Evolutionary conservation across 2,113 vertebrate species (phyloP).

Genomic region (Pica pica): DNA sequence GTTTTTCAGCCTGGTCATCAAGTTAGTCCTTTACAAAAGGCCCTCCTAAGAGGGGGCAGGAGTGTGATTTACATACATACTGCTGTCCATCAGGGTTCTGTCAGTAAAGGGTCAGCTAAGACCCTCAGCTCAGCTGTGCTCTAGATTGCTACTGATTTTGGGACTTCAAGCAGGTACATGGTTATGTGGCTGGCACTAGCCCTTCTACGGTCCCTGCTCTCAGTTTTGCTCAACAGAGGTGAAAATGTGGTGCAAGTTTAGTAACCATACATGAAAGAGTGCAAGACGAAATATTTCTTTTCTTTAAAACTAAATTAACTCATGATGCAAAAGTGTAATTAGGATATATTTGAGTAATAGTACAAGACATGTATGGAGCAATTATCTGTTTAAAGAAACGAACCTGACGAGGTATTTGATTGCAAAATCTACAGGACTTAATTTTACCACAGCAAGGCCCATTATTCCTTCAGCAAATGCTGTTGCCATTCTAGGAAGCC

Average conservation of each 20-base stretch:
- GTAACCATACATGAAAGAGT: neutral
- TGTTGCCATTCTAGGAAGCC: neutral
- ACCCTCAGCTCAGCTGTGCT: neutral
- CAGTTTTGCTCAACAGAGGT: neutral
- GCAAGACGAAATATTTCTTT: accelerated
- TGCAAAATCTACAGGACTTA: neutral
- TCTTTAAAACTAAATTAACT: neutral
- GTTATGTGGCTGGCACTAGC: neutral
- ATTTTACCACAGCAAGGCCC: neutral
- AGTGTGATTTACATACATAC: neutral
- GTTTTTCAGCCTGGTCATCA: neutral
- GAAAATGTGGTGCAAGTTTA: neutral
- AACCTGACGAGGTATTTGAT: neutral
- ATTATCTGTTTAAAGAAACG: neutral
- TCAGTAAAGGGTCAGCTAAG: neutral
- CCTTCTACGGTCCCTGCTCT: neutral
- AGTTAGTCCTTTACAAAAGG: neutral
- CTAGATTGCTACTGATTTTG: neutral
- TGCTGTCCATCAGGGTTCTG: neutral
- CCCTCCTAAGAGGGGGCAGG: neutral
- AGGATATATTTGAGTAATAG: neutral
- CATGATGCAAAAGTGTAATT: neutral
- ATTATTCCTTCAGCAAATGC: neutral
- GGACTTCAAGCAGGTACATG: neutral
- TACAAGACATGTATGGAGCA: neutral